Percentiles rank a stretch among this genome's conserved stretches.
Conservation (phyloP, 2,888 invertebrate genomes). For the Polylopha cassiicola region DNA sequence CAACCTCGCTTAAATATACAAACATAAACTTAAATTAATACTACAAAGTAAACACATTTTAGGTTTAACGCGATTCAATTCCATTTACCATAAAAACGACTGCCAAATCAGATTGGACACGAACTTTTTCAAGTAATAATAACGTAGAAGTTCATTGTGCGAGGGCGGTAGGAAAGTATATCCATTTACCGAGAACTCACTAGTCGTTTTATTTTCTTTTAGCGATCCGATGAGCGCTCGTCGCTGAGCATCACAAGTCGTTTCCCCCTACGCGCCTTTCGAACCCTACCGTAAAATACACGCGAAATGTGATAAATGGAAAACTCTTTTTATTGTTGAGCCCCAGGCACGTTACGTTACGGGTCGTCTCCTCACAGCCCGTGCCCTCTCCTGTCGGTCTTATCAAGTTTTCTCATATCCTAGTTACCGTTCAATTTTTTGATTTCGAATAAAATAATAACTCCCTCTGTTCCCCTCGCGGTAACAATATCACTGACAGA, state of each 20-base stretch:
- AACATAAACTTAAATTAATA: constrained; percentile 7
- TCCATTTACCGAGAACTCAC: constrained; percentile 68
- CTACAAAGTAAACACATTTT: constrained; percentile 1
- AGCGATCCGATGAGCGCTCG: constrained; percentile 57
- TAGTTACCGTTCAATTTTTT: constrained; percentile 70
- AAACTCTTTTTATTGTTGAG: constrained; percentile 72
- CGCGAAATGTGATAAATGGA: constrained; percentile 77
- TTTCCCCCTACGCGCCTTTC: constrained; percentile 58
- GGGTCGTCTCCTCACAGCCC: constrained; percentile 56
- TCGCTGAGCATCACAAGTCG: constrained; percentile 57
- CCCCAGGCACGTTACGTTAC: constrained; percentile 65
- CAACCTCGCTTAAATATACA: not conserved
- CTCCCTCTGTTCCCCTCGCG: constrained; percentile 45
- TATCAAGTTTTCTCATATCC: constrained; percentile 71
- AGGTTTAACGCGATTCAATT: constrained; percentile 19
- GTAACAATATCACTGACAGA: constrained; percentile 48
- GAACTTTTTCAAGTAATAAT: constrained; percentile 44
- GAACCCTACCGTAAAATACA: constrained; percentile 74
- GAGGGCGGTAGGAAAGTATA: constrained; percentile 61
- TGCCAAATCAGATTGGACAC: constrained; percentile 38
- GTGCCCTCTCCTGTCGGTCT: constrained; percentile 52
- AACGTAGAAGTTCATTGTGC: constrained; percentile 58
- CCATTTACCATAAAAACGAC: constrained; percentile 30
- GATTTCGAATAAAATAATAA: constrained; percentile 59
- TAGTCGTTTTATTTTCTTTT: constrained; percentile 70